Percentiles rank a stretch among this genome's conserved stretches.
Evolutionary conservation across 2,113 vertebrate genomes (phyloP).

Genomic region (Triplophysa dalaica): DNA sequence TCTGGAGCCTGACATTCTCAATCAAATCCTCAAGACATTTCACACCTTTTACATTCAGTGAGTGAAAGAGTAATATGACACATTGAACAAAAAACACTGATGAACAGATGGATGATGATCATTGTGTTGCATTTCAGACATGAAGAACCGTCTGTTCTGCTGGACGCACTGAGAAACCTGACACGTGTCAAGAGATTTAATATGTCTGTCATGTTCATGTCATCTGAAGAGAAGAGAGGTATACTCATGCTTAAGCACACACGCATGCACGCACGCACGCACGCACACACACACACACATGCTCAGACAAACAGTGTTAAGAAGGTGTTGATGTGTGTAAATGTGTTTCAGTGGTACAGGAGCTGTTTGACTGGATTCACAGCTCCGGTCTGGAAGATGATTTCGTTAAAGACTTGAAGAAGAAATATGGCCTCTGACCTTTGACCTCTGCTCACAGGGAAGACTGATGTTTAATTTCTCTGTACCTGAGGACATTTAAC

Average conservation of each 20-base stretch:
- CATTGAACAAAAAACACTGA: neutral
- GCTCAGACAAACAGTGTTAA: neutral
- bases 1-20: constrained; percentile 89
- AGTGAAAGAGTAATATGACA: constrained; percentile 59
- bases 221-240: constrained; percentile 86
- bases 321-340: neutral
- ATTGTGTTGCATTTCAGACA: constrained; percentile 69
- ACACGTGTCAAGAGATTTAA: constrained; percentile 87
- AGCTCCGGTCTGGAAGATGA: constrained; percentile 70
- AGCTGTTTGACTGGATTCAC: constrained; percentile 82
- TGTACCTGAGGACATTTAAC: too few species aligned
- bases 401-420: constrained; percentile 75
- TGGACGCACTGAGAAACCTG: constrained; percentile 83
- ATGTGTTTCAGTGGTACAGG: constrained; percentile 75
- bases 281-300: neutral
- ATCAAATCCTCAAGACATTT: constrained; percentile 83
- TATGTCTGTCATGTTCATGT: constrained; percentile 97
- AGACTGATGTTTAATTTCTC: too few species aligned
- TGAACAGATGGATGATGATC: neutral
- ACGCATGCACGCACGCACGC: neutral
- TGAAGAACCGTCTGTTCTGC: constrained; percentile 76
- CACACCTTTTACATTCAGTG: constrained; percentile 85
- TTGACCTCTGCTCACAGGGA: constrained; percentile 59
- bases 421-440: constrained; percentile 82
- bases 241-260: neutral